Conservation (phyloP, 2,797 vertebrate genomes). For the Manis pentadactyla region DNA sequence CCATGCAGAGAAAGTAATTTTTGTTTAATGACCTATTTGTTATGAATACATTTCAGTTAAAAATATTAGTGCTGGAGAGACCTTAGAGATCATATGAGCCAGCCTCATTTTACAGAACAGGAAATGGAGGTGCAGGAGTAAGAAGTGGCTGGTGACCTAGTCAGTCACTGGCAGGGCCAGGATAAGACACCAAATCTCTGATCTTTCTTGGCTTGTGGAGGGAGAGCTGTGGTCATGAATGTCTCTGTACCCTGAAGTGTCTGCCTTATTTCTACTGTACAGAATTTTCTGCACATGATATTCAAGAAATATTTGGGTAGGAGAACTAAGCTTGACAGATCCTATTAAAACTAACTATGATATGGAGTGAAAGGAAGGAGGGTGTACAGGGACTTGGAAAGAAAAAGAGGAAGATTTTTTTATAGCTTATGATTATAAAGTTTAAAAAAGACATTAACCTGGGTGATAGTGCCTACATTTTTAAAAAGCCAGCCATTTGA, state of each 20-base stretch:
- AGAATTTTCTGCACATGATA: slow-evolving; percentile 3
- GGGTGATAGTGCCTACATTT: background rate
- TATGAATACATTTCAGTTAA: background rate
- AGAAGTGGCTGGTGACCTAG: background rate
- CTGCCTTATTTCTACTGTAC: background rate
- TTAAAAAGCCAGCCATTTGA: background rate
- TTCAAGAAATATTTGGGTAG: background rate
- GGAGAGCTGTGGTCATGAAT: background rate
- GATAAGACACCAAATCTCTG: background rate
- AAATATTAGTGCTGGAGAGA: background rate
- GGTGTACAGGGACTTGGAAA: background rate
- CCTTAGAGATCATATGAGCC: background rate
- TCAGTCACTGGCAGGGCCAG: background rate
- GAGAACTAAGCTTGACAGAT: background rate
- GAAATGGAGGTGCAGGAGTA: background rate
- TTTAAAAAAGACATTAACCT: slow-evolving; percentile 28
- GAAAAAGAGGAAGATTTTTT: slow-evolving; percentile 25
- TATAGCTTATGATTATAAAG: slow-evolving; percentile 26
- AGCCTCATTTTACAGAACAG: background rate
- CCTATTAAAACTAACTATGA: slow-evolving; percentile 1
- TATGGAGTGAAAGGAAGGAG: background rate
- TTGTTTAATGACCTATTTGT: background rate
- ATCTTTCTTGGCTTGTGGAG: background rate
- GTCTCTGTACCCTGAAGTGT: background rate
- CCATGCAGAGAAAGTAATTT: background rate